These are phyloP conservation scores for Megamerina dolium DNA, from an alignment of 2,888 invertebrate genomes.

Conservation along the genomic window DNA sequence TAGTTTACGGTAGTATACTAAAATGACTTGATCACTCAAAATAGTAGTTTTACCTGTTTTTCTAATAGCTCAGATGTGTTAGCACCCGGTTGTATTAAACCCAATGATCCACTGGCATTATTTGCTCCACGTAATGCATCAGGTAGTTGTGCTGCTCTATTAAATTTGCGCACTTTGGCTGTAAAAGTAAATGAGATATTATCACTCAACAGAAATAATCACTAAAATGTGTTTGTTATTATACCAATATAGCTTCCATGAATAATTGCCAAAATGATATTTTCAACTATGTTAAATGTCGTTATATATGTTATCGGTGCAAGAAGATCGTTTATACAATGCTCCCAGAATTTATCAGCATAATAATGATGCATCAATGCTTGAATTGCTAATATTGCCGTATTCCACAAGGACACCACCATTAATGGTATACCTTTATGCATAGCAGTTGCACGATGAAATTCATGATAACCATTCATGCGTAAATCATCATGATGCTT, in stretches of 20 bases:
- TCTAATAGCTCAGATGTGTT: slow-evolving; percentile 58
- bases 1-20: background rate
- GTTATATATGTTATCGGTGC: slow-evolving; percentile 57
- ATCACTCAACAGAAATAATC: background rate
- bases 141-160: slow-evolving; percentile 54
- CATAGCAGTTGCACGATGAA: slow-evolving; percentile 57
- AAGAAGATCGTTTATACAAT: slow-evolving; percentile 51
- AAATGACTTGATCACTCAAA: background rate
- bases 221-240: slow-evolving; percentile 1
- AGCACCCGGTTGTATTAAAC: slow-evolving; percentile 50
- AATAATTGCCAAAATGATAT: slow-evolving; percentile 50
- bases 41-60: slow-evolving; percentile 52
- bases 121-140: slow-evolving; percentile 57
- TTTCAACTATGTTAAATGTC: slow-evolving; percentile 53
- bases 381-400: slow-evolving; percentile 53
- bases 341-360: slow-evolving; percentile 51
- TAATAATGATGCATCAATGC: slow-evolving; percentile 56
- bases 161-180: slow-evolving; percentile 59
- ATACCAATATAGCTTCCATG: slow-evolving; percentile 55
- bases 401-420: slow-evolving; percentile 60
- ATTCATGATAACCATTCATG: slow-evolving; percentile 63
- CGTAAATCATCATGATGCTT: slow-evolving; percentile 57
- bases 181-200: slow-evolving; percentile 9
- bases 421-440: slow-evolving; percentile 59
- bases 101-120: slow-evolving; percentile 40